Conservation (phyloP, 2,113 vertebrate species). For the Oreochromis tanganicae region DNA sequence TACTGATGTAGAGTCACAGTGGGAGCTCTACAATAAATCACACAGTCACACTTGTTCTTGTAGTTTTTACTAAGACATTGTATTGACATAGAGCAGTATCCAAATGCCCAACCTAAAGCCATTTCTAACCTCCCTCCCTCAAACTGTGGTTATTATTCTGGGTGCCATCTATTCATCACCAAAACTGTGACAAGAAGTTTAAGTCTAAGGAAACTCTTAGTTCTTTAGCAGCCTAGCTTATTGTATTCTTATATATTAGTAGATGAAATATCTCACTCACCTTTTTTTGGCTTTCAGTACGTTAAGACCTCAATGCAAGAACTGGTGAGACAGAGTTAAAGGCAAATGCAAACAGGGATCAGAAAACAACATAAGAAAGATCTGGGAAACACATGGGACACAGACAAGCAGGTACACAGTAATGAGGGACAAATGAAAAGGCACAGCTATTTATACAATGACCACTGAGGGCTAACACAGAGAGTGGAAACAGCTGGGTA, state of each 20-base stretch:
- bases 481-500: not conserved
- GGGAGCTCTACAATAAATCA: not conserved
- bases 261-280: not conserved
- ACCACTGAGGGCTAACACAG: not conserved
- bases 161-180: not conserved
- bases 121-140: not conserved
- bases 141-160: not conserved
- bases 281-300: not conserved
- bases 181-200: not conserved
- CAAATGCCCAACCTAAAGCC: not conserved
- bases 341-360: not conserved
- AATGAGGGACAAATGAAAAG: not conserved
- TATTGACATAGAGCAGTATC: not conserved
- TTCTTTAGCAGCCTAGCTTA: not conserved
- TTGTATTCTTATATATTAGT: not conserved
- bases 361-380: not conserved
- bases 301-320: not conserved
- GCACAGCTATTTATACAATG: not conserved
- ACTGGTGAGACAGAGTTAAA: not conserved
- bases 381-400: not conserved
- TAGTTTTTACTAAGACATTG: not conserved
- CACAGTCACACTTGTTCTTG: not conserved
- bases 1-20: conserved; percentile 8
- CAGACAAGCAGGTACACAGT: not conserved
- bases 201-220: not conserved